These are phyloP conservation scores for Myotis davidii DNA, from an alignment of 2,113 vertebrate species.

Conservation along the genomic window DNA sequence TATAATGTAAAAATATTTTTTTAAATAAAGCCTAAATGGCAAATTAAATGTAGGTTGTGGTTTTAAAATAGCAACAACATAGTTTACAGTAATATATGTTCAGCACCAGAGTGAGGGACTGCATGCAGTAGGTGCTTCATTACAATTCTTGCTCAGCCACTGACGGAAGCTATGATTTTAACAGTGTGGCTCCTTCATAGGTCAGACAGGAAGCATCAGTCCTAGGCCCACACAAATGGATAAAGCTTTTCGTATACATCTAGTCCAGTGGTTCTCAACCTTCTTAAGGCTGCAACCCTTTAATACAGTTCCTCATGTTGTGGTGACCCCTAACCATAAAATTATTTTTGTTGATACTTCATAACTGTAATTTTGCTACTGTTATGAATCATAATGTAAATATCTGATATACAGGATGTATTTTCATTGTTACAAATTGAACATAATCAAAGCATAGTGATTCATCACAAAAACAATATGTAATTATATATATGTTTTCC, in stretches of 20 bases:
- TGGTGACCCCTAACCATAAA: too few species aligned
- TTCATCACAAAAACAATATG: too few species aligned
- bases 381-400: too few species aligned
- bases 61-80: not conserved
- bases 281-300: too few species aligned
- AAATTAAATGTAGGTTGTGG: not conserved
- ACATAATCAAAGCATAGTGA: too few species aligned
- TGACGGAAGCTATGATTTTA: not conserved
- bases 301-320: too few species aligned
- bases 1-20: not conserved
- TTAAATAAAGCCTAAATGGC: not conserved
- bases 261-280: not conserved
- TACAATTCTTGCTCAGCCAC: not conserved
- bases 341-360: too few species aligned
- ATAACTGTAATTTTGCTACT: too few species aligned
- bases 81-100: not conserved
- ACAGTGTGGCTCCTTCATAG: not conserved
- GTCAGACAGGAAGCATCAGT: not conserved
- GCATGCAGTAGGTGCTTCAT: slow-evolving; percentile 18
- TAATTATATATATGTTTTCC: too few species aligned
- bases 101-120: not conserved
- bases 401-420: too few species aligned
- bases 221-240: not conserved
- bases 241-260: not conserved
- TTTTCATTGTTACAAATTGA: too few species aligned